Evolutionary conservation across 2,888 invertebrate genomes (phyloP).

Genomic region (Sialis fuliginosa): DNA sequence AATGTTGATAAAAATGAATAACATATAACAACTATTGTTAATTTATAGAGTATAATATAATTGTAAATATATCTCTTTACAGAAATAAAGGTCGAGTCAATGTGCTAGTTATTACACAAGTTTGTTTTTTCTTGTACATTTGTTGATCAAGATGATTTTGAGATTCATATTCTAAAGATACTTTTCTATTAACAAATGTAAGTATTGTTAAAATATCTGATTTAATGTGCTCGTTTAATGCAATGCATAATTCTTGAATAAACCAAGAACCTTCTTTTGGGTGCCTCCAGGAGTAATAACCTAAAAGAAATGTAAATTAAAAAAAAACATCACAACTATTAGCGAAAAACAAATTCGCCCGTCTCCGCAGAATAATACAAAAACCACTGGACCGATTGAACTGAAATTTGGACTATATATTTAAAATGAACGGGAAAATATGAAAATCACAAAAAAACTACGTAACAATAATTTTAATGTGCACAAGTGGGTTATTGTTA

Average conservation of each 20-base stretch:
- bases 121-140: constrained; percentile 42
- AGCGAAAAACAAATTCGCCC: not conserved
- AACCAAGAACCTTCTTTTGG: constrained; percentile 53
- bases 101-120: constrained; percentile 48
- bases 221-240: constrained; percentile 27
- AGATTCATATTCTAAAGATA: constrained; percentile 48
- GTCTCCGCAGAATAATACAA: too few relatives aligned
- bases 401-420: too few relatives aligned
- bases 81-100: constrained; percentile 40
- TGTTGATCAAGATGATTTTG: constrained; percentile 23
- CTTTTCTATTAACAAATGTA: constrained; percentile 39
- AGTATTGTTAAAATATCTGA: constrained; percentile 44
- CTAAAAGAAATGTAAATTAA: constrained; percentile 21
- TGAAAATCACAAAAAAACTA: too few relatives aligned
- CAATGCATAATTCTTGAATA: constrained; percentile 44
- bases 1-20: too few relatives aligned
- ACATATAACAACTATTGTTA: too few relatives aligned
- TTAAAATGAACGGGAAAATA: too few relatives aligned
- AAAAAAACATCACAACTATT: not conserved
- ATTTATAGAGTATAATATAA: too few relatives aligned
- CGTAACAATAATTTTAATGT: too few relatives aligned
- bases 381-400: too few relatives aligned
- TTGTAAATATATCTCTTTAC: not conserved
- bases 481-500: too few relatives aligned
- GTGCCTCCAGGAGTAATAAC: constrained; percentile 49